Conservation (phyloP, 2,113 vertebrate genomes). For the Otolemur garnettii region DNA sequence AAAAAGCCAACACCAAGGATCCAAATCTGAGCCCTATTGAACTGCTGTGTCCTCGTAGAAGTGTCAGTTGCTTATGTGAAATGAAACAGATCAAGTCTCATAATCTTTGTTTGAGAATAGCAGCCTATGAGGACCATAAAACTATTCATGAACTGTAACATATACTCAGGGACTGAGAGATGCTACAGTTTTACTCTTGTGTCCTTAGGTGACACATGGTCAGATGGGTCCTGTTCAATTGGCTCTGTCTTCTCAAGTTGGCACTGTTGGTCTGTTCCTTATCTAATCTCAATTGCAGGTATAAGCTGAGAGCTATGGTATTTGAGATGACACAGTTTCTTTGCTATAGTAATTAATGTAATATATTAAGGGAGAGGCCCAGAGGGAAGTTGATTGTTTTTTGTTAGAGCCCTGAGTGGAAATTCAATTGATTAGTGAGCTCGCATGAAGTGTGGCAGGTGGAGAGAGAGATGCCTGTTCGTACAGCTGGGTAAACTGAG, state of each 20-base stretch:
- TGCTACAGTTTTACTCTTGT: not conserved
- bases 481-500: constrained; percentile 49
- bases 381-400: constrained; percentile 77
- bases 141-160: constrained; percentile 54
- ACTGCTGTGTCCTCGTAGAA: constrained; percentile 57
- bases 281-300: constrained; percentile 64
- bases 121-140: constrained; percentile 60
- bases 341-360: constrained; percentile 81
- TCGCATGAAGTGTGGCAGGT: constrained; percentile 47
- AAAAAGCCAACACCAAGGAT: constrained; percentile 38
- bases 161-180: constrained; percentile 13
- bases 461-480: constrained; percentile 32
- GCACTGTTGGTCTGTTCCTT: constrained; percentile 57
- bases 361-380: constrained; percentile 75
- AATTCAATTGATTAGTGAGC: constrained; percentile 70
- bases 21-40: constrained; percentile 26
- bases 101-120: constrained; percentile 61
- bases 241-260: constrained; percentile 63
- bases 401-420: constrained; percentile 61
- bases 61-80: constrained; percentile 59
- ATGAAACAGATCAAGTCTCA: constrained; percentile 57
- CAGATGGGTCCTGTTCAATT: constrained; percentile 65
- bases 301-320: constrained; percentile 51
- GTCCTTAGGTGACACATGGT: constrained; percentile 66
- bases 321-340: constrained; percentile 74